Percentiles rank a stretch among this genome's conserved stretches.
Evolutionary conservation across 2,113 vertebrate species (phyloP).

Genomic region (Nibea coibor): DNA sequence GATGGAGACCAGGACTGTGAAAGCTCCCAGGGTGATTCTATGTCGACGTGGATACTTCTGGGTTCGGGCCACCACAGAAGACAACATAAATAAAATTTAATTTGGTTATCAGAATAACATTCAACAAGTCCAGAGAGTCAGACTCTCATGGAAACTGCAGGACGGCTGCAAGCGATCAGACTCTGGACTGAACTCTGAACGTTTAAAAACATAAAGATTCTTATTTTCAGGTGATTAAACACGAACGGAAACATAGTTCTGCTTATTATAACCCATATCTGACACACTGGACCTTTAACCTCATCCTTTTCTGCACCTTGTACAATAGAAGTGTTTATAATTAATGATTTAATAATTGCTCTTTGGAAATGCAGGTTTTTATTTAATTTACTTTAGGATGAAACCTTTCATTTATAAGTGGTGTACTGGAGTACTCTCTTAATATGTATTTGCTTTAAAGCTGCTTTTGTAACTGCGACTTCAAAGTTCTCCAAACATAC

Average conservation of each 20-base stretch:
- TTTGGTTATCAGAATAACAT: constrained; percentile 36
- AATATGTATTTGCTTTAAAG: neutral
- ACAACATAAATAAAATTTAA: constrained; percentile 52
- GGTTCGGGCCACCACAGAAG: constrained; percentile 48
- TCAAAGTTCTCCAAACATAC: neutral
- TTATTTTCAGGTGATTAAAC: too few species aligned
- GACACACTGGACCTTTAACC: too few species aligned
- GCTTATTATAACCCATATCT: too few species aligned
- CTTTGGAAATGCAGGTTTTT: neutral
- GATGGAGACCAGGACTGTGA: constrained; percentile 61
- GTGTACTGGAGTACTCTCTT: neutral
- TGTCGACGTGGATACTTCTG: constrained; percentile 56
- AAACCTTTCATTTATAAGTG: neutral
- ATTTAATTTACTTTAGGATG: neutral
- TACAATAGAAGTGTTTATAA: too few species aligned
- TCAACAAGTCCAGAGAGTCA: constrained; percentile 34
- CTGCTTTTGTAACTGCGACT: neutral
- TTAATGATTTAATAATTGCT: too few species aligned
- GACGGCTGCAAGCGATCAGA: neutral
- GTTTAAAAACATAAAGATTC: too few species aligned
- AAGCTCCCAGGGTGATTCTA: constrained; percentile 55
- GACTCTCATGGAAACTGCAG: constrained; percentile 1
- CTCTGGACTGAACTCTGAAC: neutral
- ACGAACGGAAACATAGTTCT: too few species aligned
- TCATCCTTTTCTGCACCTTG: too few species aligned